These are phyloP conservation scores for Drosophila ercepeae DNA, from an alignment of 1,140 invertebrate species.

Conservation along the genomic window DNA sequence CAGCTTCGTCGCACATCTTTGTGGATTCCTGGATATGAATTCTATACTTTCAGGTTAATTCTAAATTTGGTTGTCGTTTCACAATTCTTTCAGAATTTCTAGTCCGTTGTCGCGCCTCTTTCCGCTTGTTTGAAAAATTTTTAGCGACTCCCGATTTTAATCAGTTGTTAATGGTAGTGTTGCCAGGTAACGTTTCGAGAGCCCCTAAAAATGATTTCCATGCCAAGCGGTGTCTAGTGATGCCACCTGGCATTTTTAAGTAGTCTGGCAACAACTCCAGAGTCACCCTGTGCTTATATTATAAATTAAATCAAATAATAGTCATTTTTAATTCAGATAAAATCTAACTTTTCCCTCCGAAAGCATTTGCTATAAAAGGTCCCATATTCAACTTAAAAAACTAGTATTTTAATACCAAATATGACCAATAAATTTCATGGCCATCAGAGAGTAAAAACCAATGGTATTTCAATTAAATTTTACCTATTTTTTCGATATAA, in stretches of 20 bases:
- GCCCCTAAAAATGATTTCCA: not conserved
- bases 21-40: not conserved
- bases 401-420: too few species aligned
- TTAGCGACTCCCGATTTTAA: slow-evolving; percentile 5
- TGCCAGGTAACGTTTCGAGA: too few species aligned
- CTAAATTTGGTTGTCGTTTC: not conserved
- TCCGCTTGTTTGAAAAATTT: too few species aligned
- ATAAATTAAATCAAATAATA: not conserved
- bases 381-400: too few species aligned
- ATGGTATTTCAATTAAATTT: too few species aligned
- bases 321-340: too few species aligned
- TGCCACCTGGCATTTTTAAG: not conserved
- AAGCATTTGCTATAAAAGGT: too few species aligned
- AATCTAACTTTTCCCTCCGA: too few species aligned
- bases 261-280: not conserved
- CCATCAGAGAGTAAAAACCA: too few species aligned
- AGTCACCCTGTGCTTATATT: not conserved
- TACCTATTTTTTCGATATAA: too few species aligned
- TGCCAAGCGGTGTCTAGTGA: not conserved
- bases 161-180: slow-evolving; percentile 4
- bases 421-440: too few species aligned
- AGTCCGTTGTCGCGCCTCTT: not conserved
- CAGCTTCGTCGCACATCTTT: slow-evolving; percentile 49
- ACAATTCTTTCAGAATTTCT: not conserved
- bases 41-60: slow-evolving; percentile 1